Evolutionary conservation across 2,797 vertebrate species (phyloP).

Genomic region (Paramormyrops hopkinsi): DNA sequence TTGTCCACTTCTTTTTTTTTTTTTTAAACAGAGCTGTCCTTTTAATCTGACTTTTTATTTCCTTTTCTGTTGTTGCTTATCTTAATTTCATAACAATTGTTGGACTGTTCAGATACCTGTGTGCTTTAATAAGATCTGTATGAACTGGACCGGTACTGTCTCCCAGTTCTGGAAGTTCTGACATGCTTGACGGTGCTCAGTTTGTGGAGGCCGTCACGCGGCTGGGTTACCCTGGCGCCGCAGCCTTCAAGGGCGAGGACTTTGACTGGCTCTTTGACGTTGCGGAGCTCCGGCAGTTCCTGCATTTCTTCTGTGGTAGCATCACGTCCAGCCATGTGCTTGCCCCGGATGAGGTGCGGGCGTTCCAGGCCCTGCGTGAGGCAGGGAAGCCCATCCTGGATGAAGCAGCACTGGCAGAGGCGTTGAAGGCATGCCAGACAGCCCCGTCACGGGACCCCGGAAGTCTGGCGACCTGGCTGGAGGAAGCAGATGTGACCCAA

Average conservation of each 20-base stretch:
- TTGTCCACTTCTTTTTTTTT: neutral
- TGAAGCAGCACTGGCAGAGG: conserved; percentile 66
- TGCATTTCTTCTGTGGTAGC: conserved; percentile 78
- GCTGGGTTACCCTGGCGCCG: conserved; percentile 70
- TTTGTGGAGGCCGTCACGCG: conserved; percentile 78
- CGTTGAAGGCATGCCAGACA: conserved; percentile 67
- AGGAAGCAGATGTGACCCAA: conserved; percentile 55
- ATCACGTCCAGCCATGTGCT: conserved; percentile 67
- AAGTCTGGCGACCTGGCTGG: conserved; percentile 34
- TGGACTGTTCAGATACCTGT: neutral
- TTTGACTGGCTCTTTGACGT: conserved; percentile 93
- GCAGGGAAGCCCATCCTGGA: conserved; percentile 72
- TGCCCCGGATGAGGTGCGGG: conserved; percentile 62
- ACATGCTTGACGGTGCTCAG: conserved; percentile 77
- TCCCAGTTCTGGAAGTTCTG: neutral
- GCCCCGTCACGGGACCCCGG: conserved; percentile 23
- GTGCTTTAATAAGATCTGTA: neutral
- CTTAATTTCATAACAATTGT: neutral
- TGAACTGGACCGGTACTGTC: neutral
- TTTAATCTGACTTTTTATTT: neutral
- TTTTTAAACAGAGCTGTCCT: neutral
- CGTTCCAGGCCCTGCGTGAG: conserved; percentile 59
- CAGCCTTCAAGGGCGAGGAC: conserved; percentile 72
- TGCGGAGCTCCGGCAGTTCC: conserved; percentile 66
- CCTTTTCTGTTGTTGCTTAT: neutral